Base-by-base conservation (phyloP, 1,140 invertebrate genomes). In the Homarus americanus region DNA sequence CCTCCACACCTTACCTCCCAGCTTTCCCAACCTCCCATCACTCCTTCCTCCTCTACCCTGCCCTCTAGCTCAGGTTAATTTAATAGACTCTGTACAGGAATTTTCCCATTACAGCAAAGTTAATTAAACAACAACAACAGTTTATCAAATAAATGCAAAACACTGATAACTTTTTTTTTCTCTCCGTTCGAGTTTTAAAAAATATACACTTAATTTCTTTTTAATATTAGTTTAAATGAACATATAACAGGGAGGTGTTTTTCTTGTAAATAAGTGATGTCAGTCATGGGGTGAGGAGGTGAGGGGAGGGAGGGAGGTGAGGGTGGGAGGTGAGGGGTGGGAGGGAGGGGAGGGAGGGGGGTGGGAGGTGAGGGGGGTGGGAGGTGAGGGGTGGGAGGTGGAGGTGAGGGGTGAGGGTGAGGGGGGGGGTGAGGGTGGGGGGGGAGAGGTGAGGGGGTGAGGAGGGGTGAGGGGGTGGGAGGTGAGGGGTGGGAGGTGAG, bases 101-200 rank as follows among this genome's bases (percentile, higher is more conserved):
- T 69, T 69, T 69, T 32, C 63, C 63, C n/a, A 69, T 69, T 69
- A 69, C n/a, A 9, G 63, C 63, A 69, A 69, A 69, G n/a, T 69
- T 69, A 69, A 69, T 69, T 69, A 69, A 69, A 69, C 63, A 69
- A 69, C 63, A 69, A 69, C 17, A 32, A 32, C n/a, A 69, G 63
- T 69, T 69, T 69, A 32, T 69, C 63, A 69, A 69, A 69, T 24
- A 69, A 69, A 69, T 32, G 28, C 63, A 69, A 69, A 69, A 69
- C 63, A 69, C 63, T 9, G 63, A 32, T 0, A 69, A 69, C 63
- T 69, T 69, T 69, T 32, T 28, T 24, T 63, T 63, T 15, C 44
- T 49, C 44, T 49, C 44, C 32, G n/a, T 69, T 69, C 28, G 63
- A 69, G n/a, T 69, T 69, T 32, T 5, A 24, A 4, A 32, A 69